Evolutionary conservation across 2,888 invertebrate genomes (phyloP).

Genomic region (Prosopocoilus inquinatus): DNA sequence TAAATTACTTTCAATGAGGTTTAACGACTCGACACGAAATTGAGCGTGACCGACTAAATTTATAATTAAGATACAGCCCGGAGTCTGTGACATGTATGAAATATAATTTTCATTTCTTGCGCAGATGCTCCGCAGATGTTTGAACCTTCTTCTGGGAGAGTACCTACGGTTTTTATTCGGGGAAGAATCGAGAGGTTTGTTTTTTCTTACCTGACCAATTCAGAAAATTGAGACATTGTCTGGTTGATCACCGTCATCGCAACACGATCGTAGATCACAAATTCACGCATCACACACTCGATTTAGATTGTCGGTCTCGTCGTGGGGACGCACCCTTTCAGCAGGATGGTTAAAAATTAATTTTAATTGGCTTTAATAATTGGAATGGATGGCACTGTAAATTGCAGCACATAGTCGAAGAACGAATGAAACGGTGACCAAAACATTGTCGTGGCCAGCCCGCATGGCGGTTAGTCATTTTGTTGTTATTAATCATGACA

Average conservation of each 20-base stretch:
- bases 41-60: too few species aligned
- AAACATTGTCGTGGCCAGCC: constrained; percentile 13
- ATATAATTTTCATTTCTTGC: not conserved
- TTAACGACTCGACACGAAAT: too few species aligned
- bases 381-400: constrained; percentile 7
- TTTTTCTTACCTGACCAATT: constrained; percentile 37
- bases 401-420: not conserved
- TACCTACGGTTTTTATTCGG: not conserved
- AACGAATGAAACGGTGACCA: not conserved
- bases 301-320: constrained; percentile 3
- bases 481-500: constrained; percentile 24
- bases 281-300: constrained; percentile 12
- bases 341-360: constrained; percentile 51
- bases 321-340: constrained; percentile 29
- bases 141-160: not conserved
- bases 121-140: constrained; percentile 7
- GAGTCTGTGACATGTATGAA: too few species aligned
- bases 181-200: not conserved
- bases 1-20: too few species aligned
- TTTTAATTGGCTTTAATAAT: constrained; percentile 47
- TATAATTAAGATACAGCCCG: too few species aligned
- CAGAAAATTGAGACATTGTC: constrained; percentile 39
- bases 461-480: constrained; percentile 25
- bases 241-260: constrained; percentile 27
- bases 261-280: constrained; percentile 16